Conservation (phyloP, 2,113 vertebrate genomes). For the Trochalopteron elliotii region DNA sequence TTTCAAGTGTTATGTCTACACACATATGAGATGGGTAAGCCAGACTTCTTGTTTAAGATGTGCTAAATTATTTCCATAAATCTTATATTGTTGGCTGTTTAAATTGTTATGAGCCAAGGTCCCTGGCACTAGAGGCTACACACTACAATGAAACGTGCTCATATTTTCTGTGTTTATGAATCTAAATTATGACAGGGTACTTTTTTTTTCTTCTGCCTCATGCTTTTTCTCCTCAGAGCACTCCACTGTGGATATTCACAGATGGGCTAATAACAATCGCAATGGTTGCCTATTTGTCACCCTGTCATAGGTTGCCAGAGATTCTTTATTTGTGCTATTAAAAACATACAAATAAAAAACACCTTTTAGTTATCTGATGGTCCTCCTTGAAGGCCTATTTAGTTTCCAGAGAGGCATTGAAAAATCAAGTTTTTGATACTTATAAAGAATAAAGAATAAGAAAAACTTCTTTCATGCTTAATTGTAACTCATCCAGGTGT, state of each 20-base stretch:
- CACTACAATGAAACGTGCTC: not conserved
- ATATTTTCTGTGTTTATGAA: slow-evolving; percentile 43
- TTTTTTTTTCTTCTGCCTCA: slow-evolving; percentile 2
- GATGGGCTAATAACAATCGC: slow-evolving; percentile 35
- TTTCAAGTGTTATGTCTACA: not conserved
- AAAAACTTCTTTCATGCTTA: not conserved
- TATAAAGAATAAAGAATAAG: not conserved
- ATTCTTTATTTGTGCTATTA: slow-evolving; percentile 56
- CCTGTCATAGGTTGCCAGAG: slow-evolving; percentile 9
- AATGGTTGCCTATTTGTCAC: slow-evolving; percentile 29
- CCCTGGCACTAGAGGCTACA: not conserved
- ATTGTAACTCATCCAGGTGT: not conserved
- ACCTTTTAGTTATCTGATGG: not conserved
- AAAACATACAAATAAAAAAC: not conserved
- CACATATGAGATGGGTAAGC: not conserved
- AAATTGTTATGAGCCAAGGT: slow-evolving; percentile 40
- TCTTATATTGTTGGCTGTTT: not conserved
- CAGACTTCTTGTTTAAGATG: slow-evolving; percentile 43
- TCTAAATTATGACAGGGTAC: slow-evolving; percentile 31
- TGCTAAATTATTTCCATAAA: slow-evolving; percentile 53
- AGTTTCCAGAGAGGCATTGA: not conserved
- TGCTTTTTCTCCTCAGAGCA: slow-evolving; percentile 16
- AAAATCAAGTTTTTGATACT: not conserved
- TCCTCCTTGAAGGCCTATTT: not conserved
- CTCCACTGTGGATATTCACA: slow-evolving; percentile 34